Conservation (phyloP, 1,140 invertebrate species). For the Charaxes varanes region DNA sequence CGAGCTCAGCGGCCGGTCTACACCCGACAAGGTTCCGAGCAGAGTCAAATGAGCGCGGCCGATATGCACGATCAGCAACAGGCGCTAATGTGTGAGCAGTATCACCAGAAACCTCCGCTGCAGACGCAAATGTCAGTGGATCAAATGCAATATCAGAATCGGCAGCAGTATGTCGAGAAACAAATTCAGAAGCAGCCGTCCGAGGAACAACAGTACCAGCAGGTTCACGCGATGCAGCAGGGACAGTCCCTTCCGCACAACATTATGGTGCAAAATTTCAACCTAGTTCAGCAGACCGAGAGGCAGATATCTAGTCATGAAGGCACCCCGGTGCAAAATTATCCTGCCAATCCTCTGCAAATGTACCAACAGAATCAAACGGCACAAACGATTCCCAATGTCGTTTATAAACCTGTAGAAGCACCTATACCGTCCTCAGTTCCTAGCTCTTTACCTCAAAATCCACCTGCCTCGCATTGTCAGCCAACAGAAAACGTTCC, state of each 20-base stretch:
- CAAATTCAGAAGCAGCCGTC: slow-evolving; percentile 49
- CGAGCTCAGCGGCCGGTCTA: slow-evolving; percentile 61
- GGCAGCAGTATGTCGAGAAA: slow-evolving; percentile 34
- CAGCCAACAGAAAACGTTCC: slow-evolving; percentile 25
- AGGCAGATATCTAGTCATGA: slow-evolving; percentile 73
- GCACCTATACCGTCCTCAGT: slow-evolving; percentile 28
- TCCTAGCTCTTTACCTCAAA: slow-evolving; percentile 30
- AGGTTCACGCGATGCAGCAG: slow-evolving; percentile 47
- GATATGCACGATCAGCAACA: slow-evolving; percentile 54
- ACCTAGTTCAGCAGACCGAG: slow-evolving; percentile 50
- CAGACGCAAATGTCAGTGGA: slow-evolving; percentile 58
- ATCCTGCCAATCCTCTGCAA: slow-evolving; percentile 57
- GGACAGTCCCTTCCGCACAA: slow-evolving; percentile 60
- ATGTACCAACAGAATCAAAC: slow-evolving; percentile 56
- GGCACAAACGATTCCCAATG: slow-evolving; percentile 37
- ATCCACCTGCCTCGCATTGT: slow-evolving; percentile 22
- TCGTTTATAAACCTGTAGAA: slow-evolving; percentile 26
- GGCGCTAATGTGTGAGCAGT: slow-evolving; percentile 50
- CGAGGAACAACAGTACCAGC: slow-evolving; percentile 50
- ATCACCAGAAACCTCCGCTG: slow-evolving; percentile 57
- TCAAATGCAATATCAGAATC: slow-evolving; percentile 57
- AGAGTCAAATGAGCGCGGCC: slow-evolving; percentile 53
- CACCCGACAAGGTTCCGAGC: slow-evolving; percentile 55
- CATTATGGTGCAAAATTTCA: slow-evolving; percentile 46
- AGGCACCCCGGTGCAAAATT: slow-evolving; percentile 69